Percentiles rank a stretch among this genome's conserved stretches.
phyloP scores from a whole-genome alignment of 1,140 invertebrate species.

The Danaus plexippus region DNA sequence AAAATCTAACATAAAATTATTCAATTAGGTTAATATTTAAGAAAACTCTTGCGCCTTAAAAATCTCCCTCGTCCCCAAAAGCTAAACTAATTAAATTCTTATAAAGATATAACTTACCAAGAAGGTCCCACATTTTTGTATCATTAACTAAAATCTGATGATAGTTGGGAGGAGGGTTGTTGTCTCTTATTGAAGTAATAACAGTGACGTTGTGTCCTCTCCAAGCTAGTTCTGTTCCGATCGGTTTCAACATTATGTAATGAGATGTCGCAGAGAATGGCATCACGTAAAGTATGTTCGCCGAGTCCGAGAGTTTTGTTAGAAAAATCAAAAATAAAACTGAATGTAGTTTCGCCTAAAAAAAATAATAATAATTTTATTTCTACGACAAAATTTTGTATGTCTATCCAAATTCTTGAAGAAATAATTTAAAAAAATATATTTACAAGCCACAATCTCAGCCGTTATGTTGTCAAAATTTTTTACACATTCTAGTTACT shows the following conservation, averaged over 20 bases:
- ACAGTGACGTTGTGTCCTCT: slow-evolving; percentile 76
- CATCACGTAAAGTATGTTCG: slow-evolving; percentile 53
- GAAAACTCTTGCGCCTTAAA: too few species aligned
- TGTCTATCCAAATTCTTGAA: background rate
- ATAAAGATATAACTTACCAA: slow-evolving; percentile 30
- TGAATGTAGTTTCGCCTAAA: slow-evolving; percentile 19
- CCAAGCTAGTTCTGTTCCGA: slow-evolving; percentile 69
- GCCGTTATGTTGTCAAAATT: too few species aligned
- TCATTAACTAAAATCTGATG: slow-evolving; percentile 69
- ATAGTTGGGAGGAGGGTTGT: slow-evolving; percentile 62
- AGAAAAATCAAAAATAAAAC: slow-evolving; percentile 18
- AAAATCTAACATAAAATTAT: too few species aligned
- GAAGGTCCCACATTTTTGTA: slow-evolving; percentile 67
- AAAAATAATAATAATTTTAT: slow-evolving; percentile 2
- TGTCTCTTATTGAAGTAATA: slow-evolving; percentile 66
- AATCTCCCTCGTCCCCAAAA: too few species aligned
- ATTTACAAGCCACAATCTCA: too few species aligned
- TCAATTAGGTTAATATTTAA: too few species aligned
- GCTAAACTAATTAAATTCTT: too few species aligned
- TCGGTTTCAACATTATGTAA: slow-evolving; percentile 71
- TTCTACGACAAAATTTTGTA: background rate
- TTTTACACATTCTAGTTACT: too few species aligned
- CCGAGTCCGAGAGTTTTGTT: slow-evolving; percentile 25
- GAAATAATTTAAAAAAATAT: too few species aligned
- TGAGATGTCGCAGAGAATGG: slow-evolving; percentile 65